These are phyloP conservation scores for Norana najaformis DNA, from an alignment of 2,888 invertebrate genomes.

Conservation along the genomic window DNA sequence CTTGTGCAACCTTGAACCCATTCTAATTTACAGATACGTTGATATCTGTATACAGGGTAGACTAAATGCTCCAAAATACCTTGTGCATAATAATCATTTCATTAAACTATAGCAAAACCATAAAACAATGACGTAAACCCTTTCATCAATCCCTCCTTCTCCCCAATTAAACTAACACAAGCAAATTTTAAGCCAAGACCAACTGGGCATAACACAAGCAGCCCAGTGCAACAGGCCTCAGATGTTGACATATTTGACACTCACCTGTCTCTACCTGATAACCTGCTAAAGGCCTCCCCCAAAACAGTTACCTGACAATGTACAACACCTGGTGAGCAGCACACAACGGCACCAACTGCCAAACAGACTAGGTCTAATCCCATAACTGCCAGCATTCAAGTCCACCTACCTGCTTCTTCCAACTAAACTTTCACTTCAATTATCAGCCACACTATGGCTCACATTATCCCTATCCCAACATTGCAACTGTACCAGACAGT, in stretches of 20 bases:
- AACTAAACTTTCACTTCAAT: background rate
- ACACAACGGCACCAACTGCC: background rate
- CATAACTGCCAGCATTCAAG: background rate
- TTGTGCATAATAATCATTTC: background rate
- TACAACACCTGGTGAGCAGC: background rate
- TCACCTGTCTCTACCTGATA: background rate
- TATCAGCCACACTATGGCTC: background rate
- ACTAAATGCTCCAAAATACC: too few relatives aligned
- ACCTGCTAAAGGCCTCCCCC: background rate
- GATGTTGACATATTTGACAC: constrained; percentile 13
- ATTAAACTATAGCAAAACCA: background rate
- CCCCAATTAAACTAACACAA: background rate
- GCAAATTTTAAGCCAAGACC: background rate
- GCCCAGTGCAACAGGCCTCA: background rate
- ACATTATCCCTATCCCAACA: background rate
- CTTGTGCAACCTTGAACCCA: too few relatives aligned
- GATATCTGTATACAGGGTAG: too few relatives aligned
- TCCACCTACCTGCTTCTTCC: background rate
- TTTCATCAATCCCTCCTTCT: background rate
- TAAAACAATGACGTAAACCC: background rate
- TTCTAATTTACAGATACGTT: too few relatives aligned
- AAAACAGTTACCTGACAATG: background rate
- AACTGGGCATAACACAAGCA: background rate
- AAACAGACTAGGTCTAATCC: background rate
- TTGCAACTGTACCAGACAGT: background rate